These are phyloP conservation scores for Brenthis hecate DNA, from an alignment of 2,888 invertebrate genomes.

Conservation along the genomic window DNA sequence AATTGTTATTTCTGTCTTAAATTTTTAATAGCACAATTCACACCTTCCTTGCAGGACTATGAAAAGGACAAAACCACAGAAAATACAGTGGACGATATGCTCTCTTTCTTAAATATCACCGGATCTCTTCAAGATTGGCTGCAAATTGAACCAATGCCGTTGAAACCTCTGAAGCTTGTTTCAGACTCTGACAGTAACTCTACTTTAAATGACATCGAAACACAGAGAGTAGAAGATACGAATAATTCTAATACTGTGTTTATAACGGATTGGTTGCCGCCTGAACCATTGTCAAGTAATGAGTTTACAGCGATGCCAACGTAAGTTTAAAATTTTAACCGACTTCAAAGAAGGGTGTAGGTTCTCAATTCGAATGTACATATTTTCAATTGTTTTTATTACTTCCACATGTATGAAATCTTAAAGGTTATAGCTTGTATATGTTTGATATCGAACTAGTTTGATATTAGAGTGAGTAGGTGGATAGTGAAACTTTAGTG, in stretches of 20 bases:
- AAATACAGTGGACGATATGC: conserved; percentile 49
- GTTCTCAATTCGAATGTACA: too few relatives aligned
- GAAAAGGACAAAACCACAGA: conserved; percentile 20
- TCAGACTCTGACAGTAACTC: conserved; percentile 42
- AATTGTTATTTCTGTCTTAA: background rate
- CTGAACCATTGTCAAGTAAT: conserved; percentile 71
- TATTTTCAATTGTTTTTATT: too few relatives aligned
- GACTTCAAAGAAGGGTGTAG: too few relatives aligned
- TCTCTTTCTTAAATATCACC: conserved; percentile 65
- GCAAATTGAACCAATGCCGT: conserved; percentile 61
- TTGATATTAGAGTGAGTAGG: too few relatives aligned
- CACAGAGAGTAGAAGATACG: conserved; percentile 31
- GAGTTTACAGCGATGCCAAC: conserved; percentile 84
- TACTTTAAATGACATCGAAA: conserved; percentile 41
- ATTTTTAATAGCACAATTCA: background rate
- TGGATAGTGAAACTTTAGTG: too few relatives aligned
- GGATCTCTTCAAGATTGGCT: conserved; percentile 69
- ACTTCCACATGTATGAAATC: too few relatives aligned
- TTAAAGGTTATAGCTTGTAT: too few relatives aligned
- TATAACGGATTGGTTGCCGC: conserved; percentile 83
- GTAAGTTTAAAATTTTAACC: conserved; percentile 65
- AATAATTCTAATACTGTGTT: conserved; percentile 53
- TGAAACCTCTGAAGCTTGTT: conserved; percentile 49
- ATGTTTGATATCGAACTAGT: too few relatives aligned
- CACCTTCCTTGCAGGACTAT: conserved; percentile 34